Percentiles rank a stretch among this genome's conserved stretches.
phyloP scores from a whole-genome alignment of 2,797 vertebrate species.

The Pyrocephalus nanus region DNA sequence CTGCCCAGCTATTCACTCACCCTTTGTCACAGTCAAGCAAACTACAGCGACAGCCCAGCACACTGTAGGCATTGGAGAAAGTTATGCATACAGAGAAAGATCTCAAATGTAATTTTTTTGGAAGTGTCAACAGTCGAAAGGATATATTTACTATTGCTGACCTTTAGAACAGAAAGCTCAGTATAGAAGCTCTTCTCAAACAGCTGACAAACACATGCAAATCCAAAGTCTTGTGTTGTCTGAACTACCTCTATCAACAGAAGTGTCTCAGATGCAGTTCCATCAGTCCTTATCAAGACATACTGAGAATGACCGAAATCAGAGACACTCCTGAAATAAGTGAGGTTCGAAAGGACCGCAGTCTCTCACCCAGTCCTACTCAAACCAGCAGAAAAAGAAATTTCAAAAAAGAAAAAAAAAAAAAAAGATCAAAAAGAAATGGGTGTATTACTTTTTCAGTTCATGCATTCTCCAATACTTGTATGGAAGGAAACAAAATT shows the following conservation, averaged over 20 bases:
- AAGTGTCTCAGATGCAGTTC: not conserved
- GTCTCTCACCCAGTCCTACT: not conserved
- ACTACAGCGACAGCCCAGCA: not conserved
- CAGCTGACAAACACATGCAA: not conserved
- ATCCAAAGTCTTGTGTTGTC: not conserved
- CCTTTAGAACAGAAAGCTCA: not conserved
- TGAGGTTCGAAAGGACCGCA: not conserved
- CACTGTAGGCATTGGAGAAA: not conserved
- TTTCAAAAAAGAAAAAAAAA: no score
- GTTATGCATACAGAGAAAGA: not conserved
- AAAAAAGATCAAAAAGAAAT: not conserved
- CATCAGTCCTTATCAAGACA: not conserved
- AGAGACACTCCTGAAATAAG: not conserved
- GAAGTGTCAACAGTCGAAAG: not conserved
- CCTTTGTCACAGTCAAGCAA: not conserved
- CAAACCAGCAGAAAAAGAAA: not conserved
- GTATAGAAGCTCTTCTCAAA: not conserved
- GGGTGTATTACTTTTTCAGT: not conserved
- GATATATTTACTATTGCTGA: not conserved
- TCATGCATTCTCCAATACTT: not conserved
- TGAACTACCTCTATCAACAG: not conserved
- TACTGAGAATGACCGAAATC: not conserved
- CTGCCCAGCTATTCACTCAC: not conserved
- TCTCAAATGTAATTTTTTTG: not conserved
- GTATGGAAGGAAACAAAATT: not conserved